Percentiles rank a stretch among this genome's conserved stretches.
phyloP scores from a whole-genome alignment of 2,888 invertebrate genomes.

The Pristionchus japonicus region DNA sequence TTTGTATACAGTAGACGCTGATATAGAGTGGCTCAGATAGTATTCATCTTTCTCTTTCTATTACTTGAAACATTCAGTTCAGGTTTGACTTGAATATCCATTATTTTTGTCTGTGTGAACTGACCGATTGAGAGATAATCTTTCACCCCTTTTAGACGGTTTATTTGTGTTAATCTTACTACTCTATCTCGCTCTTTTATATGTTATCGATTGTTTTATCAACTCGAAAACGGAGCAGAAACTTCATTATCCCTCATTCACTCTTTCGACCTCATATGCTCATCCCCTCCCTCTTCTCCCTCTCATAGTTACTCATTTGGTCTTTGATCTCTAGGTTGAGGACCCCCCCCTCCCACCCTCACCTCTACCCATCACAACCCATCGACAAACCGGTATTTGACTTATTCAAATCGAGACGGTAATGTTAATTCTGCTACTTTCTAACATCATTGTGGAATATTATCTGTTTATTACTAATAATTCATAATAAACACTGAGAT shows the following conservation, averaged over 20 bases:
- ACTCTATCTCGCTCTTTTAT: not conserved
- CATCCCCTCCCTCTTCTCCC: not conserved
- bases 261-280: conserved; percentile 27
- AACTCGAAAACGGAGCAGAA: not conserved
- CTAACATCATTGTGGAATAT: not conserved
- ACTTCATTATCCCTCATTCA: not conserved
- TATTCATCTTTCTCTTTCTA: not conserved
- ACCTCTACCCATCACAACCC: too few relatives aligned
- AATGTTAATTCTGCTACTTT: not conserved
- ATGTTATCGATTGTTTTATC: conserved; percentile 40
- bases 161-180: not conserved
- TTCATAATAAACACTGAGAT: too few relatives aligned
- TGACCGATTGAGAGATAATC: not conserved
- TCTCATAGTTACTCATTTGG: not conserved
- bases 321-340: conserved; percentile 24
- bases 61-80: too few relatives aligned
- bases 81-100: not conserved
- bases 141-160: not conserved
- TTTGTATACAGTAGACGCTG: not conserved
- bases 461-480: conserved; percentile 35
- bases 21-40: conserved; percentile 11
- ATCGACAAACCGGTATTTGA: conserved; percentile 13
- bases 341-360: not conserved
- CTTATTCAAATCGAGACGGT: not conserved
- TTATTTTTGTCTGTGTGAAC: not conserved